These are phyloP conservation scores for Anneissia japonica DNA, from an alignment of 35 echinoderm and acorn worm genomes.

Conservation along the genomic window DNA sequence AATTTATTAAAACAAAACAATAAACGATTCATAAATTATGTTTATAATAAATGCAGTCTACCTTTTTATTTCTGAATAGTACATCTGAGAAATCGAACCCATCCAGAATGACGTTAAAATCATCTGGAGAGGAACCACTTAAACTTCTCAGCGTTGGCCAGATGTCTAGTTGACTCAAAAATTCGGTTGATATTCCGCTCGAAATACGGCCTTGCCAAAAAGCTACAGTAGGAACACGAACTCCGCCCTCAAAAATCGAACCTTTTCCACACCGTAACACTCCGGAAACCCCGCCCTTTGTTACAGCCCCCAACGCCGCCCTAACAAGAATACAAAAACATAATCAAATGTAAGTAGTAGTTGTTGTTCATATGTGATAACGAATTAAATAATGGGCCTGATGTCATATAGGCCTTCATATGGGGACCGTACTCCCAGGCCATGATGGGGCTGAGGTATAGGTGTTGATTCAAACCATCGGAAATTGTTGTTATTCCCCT, in stretches of 20 bases:
- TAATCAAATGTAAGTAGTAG: too few species aligned
- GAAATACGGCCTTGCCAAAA: not conserved
- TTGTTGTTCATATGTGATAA: too few species aligned
- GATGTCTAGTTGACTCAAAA: not conserved
- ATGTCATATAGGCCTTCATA: too few species aligned
- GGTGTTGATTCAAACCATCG: too few species aligned
- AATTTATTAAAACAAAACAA: too few species aligned
- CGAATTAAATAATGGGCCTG: too few species aligned
- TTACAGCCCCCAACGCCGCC: not conserved
- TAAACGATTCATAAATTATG: too few species aligned
- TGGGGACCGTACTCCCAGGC: too few species aligned
- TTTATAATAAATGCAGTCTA: too few species aligned
- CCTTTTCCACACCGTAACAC: not conserved
- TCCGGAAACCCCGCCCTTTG: not conserved
- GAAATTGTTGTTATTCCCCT: too few species aligned
- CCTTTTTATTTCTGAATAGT: not conserved
- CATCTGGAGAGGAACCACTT: not conserved
- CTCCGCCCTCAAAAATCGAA: not conserved
- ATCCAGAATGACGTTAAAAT: not conserved
- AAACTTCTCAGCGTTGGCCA: not conserved
- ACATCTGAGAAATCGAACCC: not conserved
- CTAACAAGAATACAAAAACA: not conserved
- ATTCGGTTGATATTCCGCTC: not conserved
- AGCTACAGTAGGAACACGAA: constrained; percentile 3
- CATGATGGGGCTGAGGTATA: too few species aligned